Evolutionary conservation across 2,888 invertebrate genomes (phyloP).

Genomic region (Plagiodera versicolora): DNA sequence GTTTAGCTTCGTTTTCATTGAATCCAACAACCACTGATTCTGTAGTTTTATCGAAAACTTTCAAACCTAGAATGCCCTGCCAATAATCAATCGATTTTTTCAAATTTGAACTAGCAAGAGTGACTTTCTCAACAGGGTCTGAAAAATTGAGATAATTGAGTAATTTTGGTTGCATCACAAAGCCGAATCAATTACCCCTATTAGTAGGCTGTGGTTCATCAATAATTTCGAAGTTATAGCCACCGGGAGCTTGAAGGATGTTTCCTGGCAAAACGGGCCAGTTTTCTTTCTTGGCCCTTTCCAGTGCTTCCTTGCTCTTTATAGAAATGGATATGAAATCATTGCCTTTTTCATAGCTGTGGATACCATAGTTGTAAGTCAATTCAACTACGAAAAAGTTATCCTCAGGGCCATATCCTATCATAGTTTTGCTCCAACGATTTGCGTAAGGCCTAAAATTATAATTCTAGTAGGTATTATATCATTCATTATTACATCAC

Average conservation of each 20-base stretch:
- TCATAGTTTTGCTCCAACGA: constrained; percentile 99
- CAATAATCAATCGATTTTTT: constrained; percentile 80
- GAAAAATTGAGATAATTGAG: constrained; percentile 42
- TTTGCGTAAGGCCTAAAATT: constrained; percentile 89
- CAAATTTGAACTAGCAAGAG: constrained; percentile 77
- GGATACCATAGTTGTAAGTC: constrained; percentile 96
- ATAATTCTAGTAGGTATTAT: not conserved
- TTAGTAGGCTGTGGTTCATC: constrained; percentile 70
- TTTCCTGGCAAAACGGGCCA: constrained; percentile 73
- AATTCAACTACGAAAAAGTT: constrained; percentile 94
- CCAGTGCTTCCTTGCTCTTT: constrained; percentile 73
- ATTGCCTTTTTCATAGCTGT: constrained; percentile 85
- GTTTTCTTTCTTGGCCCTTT: constrained; percentile 69
- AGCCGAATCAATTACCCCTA: constrained; percentile 63
- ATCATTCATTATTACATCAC: no score
- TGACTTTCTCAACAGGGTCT: constrained; percentile 82
- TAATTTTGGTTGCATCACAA: not conserved
- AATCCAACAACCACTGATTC: constrained; percentile 71
- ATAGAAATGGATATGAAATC: constrained; percentile 88
- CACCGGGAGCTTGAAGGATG: constrained; percentile 83
- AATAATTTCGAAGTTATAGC: constrained; percentile 82
- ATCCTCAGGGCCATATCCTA: constrained; percentile 96
- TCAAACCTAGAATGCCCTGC: constrained; percentile 76
- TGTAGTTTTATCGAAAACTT: constrained; percentile 65
- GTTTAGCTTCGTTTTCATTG: constrained; percentile 69